A percentile compares a stretch with the other conserved stretches of the same genome.
phyloP scores from a whole-genome alignment of 2,888 invertebrate genomes.

The Hecatera dysodea region DNA sequence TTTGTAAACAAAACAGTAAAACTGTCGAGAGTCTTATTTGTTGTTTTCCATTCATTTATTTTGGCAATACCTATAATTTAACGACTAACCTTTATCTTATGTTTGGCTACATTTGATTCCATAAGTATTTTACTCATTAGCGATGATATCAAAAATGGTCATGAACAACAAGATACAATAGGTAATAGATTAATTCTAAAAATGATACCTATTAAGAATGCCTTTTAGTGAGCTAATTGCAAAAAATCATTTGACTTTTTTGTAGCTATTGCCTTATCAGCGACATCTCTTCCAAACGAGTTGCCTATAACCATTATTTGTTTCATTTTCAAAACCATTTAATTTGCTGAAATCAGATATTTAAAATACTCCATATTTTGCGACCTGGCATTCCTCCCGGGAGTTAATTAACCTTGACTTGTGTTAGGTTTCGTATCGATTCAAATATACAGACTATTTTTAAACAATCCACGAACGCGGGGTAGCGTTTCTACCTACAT shows the following conservation, averaged over 20 bases:
- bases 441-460: constrained; percentile 42
- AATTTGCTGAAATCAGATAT: constrained; percentile 1
- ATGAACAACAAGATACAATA: neutral
- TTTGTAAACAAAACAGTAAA: constrained; percentile 52
- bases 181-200: too few relatives aligned
- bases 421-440: constrained; percentile 32
- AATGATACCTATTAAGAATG: too few relatives aligned
- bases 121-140: neutral
- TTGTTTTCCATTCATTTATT: constrained; percentile 40
- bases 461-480: constrained; percentile 22
- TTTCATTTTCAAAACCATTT: neutral
- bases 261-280: neutral
- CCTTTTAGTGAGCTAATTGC: neutral
- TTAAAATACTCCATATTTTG: constrained; percentile 17
- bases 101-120: constrained; percentile 1
- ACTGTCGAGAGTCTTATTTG: constrained; percentile 44
- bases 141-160: neutral
- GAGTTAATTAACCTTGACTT: constrained; percentile 43
- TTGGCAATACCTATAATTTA: constrained; percentile 12
- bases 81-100: neutral
- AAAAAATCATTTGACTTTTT: neutral
- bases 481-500: constrained; percentile 7
- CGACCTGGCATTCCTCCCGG: constrained; percentile 7
- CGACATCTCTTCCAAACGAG: neutral
- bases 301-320: neutral